These are phyloP conservation scores for Eristalis tenax DNA, from an alignment of 2,888 invertebrate genomes.

Conservation along the genomic window DNA sequence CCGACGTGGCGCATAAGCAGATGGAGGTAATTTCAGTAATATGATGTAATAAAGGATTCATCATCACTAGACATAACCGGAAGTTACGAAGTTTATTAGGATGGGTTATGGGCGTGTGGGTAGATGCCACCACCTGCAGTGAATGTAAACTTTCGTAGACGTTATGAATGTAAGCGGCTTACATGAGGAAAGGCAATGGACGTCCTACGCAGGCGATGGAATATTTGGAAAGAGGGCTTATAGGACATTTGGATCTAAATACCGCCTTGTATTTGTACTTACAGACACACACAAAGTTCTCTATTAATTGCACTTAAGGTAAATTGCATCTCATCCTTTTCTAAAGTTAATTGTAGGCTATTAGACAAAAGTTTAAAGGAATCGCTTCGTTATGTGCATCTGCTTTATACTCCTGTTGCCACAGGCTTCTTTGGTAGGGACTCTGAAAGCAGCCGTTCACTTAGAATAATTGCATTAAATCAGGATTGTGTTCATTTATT, in stretches of 20 bases:
- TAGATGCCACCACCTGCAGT: background rate
- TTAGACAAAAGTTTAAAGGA: too few relatives aligned
- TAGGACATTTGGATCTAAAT: background rate
- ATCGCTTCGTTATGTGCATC: too few relatives aligned
- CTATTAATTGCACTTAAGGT: too few relatives aligned
- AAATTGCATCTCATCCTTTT: too few relatives aligned
- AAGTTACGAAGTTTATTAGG: background rate
- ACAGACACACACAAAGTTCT: too few relatives aligned
- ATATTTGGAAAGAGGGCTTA: background rate
- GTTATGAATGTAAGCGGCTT: background rate
- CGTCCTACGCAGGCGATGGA: background rate
- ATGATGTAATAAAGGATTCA: background rate
- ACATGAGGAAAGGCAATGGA: background rate
- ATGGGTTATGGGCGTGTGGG: background rate
- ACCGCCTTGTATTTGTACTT: background rate
- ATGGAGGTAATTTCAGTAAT: background rate
- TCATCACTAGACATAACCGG: constrained; percentile 1
- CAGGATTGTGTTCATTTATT: too few relatives aligned
- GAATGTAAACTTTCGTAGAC: background rate
- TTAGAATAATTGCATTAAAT: too few relatives aligned
- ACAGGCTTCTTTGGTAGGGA: too few relatives aligned
- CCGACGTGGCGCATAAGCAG: background rate
- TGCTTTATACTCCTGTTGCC: too few relatives aligned
- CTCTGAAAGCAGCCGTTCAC: too few relatives aligned
- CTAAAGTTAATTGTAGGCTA: too few relatives aligned